Conservation (phyloP, 2,888 invertebrate genomes). For the Plebejus anna region DNA sequence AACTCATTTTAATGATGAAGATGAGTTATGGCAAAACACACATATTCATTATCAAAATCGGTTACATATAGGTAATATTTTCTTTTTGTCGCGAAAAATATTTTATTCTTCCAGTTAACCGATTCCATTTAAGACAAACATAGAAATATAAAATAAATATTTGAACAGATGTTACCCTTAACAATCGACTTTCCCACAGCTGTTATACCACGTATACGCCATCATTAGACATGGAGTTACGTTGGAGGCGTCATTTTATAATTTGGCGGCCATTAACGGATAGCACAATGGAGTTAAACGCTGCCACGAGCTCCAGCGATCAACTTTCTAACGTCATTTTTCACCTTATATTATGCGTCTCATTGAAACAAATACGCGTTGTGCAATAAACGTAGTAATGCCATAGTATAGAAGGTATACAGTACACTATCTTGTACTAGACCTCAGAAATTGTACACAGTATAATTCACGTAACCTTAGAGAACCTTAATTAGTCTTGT, state of each 20-base stretch:
- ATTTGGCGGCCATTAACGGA: conserved; percentile 38
- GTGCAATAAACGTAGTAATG: not conserved
- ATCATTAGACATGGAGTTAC: conserved; percentile 15
- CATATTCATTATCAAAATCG: too few relatives aligned
- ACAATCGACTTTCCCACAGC: not conserved
- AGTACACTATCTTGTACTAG: not conserved
- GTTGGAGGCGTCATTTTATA: conserved; percentile 4
- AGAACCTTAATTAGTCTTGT: too few relatives aligned
- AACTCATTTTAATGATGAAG: too few relatives aligned
- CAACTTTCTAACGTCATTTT: conserved; percentile 45
- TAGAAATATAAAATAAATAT: not conserved
- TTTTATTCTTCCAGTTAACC: not conserved
- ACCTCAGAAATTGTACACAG: too few relatives aligned
- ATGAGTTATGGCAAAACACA: too few relatives aligned
- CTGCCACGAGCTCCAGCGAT: conserved; percentile 10
- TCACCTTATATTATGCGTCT: conserved; percentile 24
- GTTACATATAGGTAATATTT: too few relatives aligned
- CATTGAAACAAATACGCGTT: conserved; percentile 23
- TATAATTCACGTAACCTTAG: too few relatives aligned
- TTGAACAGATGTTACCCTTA: not conserved
- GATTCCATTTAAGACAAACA: not conserved
- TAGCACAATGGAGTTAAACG: conserved; percentile 28
- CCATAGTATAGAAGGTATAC: not conserved
- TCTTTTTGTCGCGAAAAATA: too few relatives aligned
- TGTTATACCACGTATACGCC: not conserved